Evolutionary conservation across 2,113 vertebrate species (phyloP).

Genomic region (Ranitomeya imitator): DNA sequence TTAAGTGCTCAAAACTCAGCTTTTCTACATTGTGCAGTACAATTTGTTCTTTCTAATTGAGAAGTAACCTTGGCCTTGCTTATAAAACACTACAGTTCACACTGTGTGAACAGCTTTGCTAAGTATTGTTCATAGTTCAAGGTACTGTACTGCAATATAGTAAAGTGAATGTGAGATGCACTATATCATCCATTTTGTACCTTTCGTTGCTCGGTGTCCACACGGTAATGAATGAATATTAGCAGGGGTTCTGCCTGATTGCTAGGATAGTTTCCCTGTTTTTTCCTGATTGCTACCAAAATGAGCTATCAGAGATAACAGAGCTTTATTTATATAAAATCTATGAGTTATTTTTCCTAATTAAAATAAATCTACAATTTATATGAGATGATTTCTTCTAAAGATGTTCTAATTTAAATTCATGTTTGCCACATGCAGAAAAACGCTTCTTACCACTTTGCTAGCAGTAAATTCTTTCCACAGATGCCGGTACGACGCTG

Average conservation of each 20-base stretch:
- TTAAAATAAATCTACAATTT: slow-evolving; percentile 2
- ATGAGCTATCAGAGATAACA: neutral
- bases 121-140: neutral
- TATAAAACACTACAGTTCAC: neutral
- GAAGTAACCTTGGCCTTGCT: neutral
- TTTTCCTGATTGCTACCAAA: neutral
- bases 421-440: neutral
- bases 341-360: neutral
- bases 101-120: neutral
- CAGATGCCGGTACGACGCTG: neutral
- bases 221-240: neutral
- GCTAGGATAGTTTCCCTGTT: neutral
- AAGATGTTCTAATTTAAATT: neutral
- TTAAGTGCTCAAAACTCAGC: neutral
- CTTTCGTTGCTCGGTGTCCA: neutral
- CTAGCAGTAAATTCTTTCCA: neutral
- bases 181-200: neutral
- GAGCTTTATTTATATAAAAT: neutral
- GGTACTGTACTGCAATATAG: neutral
- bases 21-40: neutral
- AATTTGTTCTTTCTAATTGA: neutral
- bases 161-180: neutral
- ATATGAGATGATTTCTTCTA: slow-evolving; percentile 10
- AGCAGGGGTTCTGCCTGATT: neutral
- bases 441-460: neutral